These are phyloP conservation scores for Mesochorus sp. DNA, from an alignment of 2,888 invertebrate genomes.

Conservation along the genomic window DNA sequence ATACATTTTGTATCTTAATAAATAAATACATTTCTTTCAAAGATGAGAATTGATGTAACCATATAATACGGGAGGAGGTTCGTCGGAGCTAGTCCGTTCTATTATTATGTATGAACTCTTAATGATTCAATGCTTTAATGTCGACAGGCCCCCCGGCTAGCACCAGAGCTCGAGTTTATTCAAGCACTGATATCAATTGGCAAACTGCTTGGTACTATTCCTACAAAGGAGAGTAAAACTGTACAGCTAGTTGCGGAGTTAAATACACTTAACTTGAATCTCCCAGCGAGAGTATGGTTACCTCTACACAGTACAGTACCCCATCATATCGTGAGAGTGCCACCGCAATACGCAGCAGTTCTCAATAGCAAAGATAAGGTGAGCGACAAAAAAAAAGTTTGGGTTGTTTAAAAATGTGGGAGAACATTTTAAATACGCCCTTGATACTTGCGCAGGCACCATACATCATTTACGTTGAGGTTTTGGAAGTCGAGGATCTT, in stretches of 20 bases:
- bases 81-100: conserved; percentile 34
- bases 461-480: conserved; percentile 99
- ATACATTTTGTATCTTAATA: no score
- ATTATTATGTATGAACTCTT: conserved; percentile 36
- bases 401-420: no score
- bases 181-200: conserved; percentile 94
- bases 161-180: conserved; percentile 93
- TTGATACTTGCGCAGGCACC: conserved; percentile 87
- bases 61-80: background rate
- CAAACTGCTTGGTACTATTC: conserved; percentile 90
- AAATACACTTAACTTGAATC: conserved; percentile 95
- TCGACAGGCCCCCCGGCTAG: conserved; percentile 89
- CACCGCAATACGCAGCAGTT: conserved; percentile 98
- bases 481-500: conserved; percentile 93
- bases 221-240: conserved; percentile 95
- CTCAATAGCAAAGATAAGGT: conserved; percentile 99
- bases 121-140: conserved; percentile 51
- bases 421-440: no score
- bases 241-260: conserved; percentile 96
- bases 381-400: no score
- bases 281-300: conserved; percentile 99
- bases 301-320: conserved; percentile 93
- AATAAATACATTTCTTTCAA: no score
- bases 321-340: conserved; percentile 98
- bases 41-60: no score